Evolutionary conservation across 2,797 vertebrate genomes (phyloP).

Genomic region (Urocyon cinereoargenteus): DNA sequence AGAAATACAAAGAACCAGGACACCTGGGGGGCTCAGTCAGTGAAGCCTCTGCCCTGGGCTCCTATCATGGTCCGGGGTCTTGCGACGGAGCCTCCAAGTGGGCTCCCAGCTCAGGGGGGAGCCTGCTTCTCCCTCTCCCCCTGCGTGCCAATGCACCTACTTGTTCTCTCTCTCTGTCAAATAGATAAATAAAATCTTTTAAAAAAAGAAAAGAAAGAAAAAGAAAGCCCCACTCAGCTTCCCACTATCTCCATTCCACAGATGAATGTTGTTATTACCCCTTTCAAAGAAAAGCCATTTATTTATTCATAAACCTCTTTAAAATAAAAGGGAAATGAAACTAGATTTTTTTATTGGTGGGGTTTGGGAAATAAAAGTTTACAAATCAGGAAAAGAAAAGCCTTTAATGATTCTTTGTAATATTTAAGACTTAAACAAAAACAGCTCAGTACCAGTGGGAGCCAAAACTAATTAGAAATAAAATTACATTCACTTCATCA

Average conservation of each 20-base stretch:
- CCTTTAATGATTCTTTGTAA: constrained; percentile 62
- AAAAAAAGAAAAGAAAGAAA: neutral
- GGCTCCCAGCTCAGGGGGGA: no score
- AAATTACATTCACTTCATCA: constrained; percentile 60
- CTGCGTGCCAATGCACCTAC: no score
- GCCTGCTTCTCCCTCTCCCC: no score
- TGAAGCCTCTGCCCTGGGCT: no score
- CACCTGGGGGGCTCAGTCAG: no score
- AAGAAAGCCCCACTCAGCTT: neutral
- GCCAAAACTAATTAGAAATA: constrained; percentile 77
- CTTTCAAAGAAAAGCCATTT: constrained; percentile 44
- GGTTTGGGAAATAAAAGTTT: constrained; percentile 18
- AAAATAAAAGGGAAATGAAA: constrained; percentile 53
- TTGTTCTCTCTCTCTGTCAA: no score
- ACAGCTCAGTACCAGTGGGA: constrained; percentile 41
- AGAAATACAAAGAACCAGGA: neutral
- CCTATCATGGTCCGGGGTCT: fast-evolving
- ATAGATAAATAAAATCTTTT: no score
- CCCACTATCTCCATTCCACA: neutral
- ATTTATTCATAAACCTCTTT: neutral
- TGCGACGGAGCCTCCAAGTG: no score
- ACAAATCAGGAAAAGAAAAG: constrained; percentile 35
- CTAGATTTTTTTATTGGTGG: neutral
- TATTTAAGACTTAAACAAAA: constrained; percentile 74
- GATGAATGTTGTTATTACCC: neutral